These are phyloP conservation scores for Nomada fucata DNA, from an alignment of 2,888 invertebrate genomes.

Conservation along the genomic window DNA sequence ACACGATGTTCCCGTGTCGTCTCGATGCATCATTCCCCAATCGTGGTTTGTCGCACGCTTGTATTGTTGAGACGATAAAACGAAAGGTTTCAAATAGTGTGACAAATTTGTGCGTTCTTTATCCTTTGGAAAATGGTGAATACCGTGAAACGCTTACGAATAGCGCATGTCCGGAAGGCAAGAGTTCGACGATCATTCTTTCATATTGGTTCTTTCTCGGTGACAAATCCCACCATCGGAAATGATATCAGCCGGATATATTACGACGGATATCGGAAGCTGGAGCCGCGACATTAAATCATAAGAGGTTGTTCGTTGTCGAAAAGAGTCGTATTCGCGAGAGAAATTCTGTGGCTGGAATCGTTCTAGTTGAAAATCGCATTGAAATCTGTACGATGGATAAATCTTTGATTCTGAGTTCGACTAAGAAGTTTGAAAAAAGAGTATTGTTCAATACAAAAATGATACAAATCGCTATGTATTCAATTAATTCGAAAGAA, in stretches of 20 bases:
- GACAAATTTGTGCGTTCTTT: background rate
- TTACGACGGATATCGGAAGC: slow-evolving; percentile 48
- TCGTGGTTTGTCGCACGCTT: background rate
- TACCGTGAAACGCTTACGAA: slow-evolving; percentile 8
- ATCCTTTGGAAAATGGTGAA: background rate
- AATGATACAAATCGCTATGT: too few relatives aligned
- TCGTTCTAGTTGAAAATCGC: background rate
- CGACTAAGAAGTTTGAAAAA: too few relatives aligned
- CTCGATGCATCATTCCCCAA: background rate
- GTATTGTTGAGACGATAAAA: too few relatives aligned
- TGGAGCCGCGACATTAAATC: slow-evolving; percentile 47
- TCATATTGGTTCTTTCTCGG: slow-evolving; percentile 71
- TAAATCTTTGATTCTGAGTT: too few relatives aligned
- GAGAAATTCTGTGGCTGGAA: background rate
- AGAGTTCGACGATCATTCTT: slow-evolving; percentile 76
- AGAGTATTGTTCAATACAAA: too few relatives aligned
- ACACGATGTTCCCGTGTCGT: background rate
- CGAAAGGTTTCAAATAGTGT: too few relatives aligned
- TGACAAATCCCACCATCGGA: slow-evolving; percentile 44
- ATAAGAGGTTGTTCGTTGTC: slow-evolving; percentile 33
- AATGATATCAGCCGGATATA: slow-evolving; percentile 46
- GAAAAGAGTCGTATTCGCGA: slow-evolving; percentile 4
- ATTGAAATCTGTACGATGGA: too few relatives aligned
- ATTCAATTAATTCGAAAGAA: too few relatives aligned
- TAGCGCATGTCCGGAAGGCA: slow-evolving; percentile 11